These are phyloP conservation scores for Lethocerus indicus DNA, from an alignment of 1,140 invertebrate species.

Conservation along the genomic window DNA sequence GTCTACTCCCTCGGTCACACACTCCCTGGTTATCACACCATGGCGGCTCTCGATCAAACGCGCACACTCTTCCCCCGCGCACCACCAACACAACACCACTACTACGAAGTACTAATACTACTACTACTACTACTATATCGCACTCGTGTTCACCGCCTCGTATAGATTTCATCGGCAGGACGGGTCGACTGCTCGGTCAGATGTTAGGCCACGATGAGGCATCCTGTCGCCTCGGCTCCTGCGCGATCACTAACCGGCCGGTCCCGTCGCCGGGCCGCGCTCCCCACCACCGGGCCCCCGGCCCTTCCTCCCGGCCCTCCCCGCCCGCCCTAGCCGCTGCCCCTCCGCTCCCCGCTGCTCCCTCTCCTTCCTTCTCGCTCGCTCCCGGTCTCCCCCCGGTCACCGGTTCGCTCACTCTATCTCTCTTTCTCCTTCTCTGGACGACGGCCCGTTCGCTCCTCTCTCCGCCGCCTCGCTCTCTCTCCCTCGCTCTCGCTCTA, in stretches of 20 bases:
- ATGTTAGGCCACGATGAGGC: too few relatives aligned
- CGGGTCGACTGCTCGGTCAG: too few relatives aligned
- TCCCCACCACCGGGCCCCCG: background rate
- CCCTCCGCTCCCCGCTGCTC: background rate
- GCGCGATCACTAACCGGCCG: too few relatives aligned
- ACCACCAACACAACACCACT: background rate
- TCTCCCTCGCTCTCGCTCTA: background rate
- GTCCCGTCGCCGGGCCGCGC: background rate
- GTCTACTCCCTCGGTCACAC: too few relatives aligned
- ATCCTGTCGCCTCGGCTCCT: too few relatives aligned
- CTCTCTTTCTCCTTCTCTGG: background rate
- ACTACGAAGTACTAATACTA: too few relatives aligned
- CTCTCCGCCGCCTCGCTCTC: background rate
- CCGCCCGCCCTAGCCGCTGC: background rate
- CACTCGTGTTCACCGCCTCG: too few relatives aligned
- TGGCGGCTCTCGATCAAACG: too few relatives aligned
- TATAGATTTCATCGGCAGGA: too few relatives aligned
- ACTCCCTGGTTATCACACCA: too few relatives aligned
- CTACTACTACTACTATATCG: too few relatives aligned
- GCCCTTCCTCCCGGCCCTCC: conserved; percentile 1
- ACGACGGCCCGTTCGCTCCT: background rate
- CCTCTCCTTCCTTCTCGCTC: background rate
- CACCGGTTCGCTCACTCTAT: background rate
- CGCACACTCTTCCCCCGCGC: background rate
- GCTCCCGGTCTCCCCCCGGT: background rate